Base-by-base conservation (phyloP, 1,140 invertebrate species). In the Drosophila ambigua region DNA sequence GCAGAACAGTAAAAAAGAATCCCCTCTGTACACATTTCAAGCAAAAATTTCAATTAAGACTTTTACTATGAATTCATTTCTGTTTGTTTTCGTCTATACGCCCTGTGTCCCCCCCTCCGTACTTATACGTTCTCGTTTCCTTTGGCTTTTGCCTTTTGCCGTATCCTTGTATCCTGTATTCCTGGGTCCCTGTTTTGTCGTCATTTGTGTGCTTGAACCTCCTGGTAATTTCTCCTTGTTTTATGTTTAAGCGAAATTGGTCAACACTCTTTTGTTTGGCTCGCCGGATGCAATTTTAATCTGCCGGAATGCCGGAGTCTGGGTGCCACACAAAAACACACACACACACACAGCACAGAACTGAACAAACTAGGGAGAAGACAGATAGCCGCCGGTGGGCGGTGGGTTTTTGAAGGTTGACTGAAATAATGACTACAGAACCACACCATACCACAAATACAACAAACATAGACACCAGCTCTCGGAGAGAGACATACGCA, bases 1-100 rank as follows among this genome's bases (percentile, higher is more conserved):
- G 68, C 62, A 52, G 51, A 58, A 60, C 51, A 73, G 60, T 60
- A 77, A 52, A 78, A 71, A 81, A 39, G 35, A 85, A 87, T 81
- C 79, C 81, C 54, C 68, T 55, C 48, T 68, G 82, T 31, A 76
- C 69, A 85, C 75, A 87, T 81, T 85, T 78, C 59, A 63, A 72
- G 82, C 78, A 87, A 87, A 87, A 87, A 87, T 87, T 87, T 87
- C 82, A 87, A 87, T 87, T 87, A 87, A 87, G 82, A 87, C 82
- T 87, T 85, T 85, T 79, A 57, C 83, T 76, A 87, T 82, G 82
- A 82, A 87, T 87, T 88, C 82, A 78, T 82, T 87, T 77, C 61
- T 75, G 54, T 65, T 67, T 60, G 67, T 54, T 41, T 74, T 75
- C 60, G 50, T 65, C 54, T 59, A 39, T 39, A 28, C 50, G 9